Evolutionary conservation across 1,140 invertebrate genomes (phyloP).

Genomic region (Ladona fulva): DNA sequence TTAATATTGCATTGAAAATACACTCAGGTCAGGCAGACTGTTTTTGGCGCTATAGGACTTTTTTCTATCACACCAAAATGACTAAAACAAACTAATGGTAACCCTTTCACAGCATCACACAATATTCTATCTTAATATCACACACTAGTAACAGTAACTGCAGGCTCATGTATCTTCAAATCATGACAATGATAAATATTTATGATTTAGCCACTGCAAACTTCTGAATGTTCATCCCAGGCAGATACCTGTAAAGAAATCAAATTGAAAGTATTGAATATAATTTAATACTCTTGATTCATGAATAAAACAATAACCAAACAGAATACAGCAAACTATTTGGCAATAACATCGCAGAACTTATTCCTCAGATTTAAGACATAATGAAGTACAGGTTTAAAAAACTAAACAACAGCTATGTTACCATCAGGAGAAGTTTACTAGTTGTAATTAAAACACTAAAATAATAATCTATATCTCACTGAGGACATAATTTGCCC

Average conservation of each 20-base stretch:
- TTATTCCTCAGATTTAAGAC: too few relatives aligned
- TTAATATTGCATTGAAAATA: slow-evolving; percentile 8
- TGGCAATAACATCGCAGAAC: too few relatives aligned
- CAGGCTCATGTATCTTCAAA: neutral
- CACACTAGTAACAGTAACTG: neutral
- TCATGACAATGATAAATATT: neutral
- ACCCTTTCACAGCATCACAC: neutral
- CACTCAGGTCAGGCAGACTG: neutral
- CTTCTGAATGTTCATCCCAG: slow-evolving; percentile 8
- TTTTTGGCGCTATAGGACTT: neutral
- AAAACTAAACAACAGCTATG: too few relatives aligned
- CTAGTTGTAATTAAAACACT: too few relatives aligned
- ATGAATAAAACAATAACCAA: too few relatives aligned
- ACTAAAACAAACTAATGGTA: slow-evolving; percentile 9
- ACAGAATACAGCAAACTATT: too few relatives aligned
- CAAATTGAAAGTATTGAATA: too few relatives aligned
- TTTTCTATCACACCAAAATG: neutral
- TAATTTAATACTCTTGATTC: too few relatives aligned
- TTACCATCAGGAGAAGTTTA: too few relatives aligned
- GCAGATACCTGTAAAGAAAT: neutral
- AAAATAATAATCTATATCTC: too few relatives aligned
- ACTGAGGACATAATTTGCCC: too few relatives aligned
- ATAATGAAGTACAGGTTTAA: too few relatives aligned
- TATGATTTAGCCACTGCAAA: neutral
- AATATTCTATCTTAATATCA: neutral